phyloP scores from a whole-genome alignment of 2,888 invertebrate genomes.

The Andrena minutula region DNA sequence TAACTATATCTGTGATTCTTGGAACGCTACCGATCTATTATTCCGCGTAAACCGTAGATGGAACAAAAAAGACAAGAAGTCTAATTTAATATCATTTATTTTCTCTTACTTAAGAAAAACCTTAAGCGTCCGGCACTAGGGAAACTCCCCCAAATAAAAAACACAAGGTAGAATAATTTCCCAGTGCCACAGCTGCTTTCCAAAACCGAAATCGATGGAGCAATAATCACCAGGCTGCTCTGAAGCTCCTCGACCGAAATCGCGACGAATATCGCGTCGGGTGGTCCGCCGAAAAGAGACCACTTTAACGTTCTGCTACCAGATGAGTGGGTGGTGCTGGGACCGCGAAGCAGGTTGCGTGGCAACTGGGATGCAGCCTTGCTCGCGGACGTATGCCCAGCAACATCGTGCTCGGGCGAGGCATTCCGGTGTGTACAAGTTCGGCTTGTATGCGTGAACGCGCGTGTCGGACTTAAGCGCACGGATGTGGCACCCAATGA shows the following conservation, averaged over 20 bases:
- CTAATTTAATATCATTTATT: no score
- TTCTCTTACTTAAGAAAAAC: no score
- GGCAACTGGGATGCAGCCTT: conserved; percentile 30
- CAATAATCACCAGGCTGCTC: neutral
- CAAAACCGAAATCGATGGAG: neutral
- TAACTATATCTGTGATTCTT: no score
- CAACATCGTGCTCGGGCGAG: conserved; percentile 18
- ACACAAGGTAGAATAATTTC: no score
- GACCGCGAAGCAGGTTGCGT: conserved; percentile 51
- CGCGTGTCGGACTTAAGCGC: conserved; percentile 72
- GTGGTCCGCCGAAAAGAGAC: conserved; percentile 24
- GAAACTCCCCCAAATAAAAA: no score
- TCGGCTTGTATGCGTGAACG: conserved; percentile 63
- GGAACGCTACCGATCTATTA: no score
- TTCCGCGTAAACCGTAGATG: no score
- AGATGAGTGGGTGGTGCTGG: conserved; percentile 51
- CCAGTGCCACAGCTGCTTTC: neutral
- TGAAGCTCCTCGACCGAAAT: conserved; percentile 1
- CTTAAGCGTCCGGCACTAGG: no score
- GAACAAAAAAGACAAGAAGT: no score
- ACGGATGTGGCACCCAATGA: conserved; percentile 81
- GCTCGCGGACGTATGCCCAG: conserved; percentile 17
- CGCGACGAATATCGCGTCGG: neutral
- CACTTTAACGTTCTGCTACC: conserved; percentile 50
- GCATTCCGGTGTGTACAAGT: conserved; percentile 25